Evolutionary conservation across 2,797 vertebrate genomes (phyloP).

Genomic region (Philypnodon macrostomus): DNA sequence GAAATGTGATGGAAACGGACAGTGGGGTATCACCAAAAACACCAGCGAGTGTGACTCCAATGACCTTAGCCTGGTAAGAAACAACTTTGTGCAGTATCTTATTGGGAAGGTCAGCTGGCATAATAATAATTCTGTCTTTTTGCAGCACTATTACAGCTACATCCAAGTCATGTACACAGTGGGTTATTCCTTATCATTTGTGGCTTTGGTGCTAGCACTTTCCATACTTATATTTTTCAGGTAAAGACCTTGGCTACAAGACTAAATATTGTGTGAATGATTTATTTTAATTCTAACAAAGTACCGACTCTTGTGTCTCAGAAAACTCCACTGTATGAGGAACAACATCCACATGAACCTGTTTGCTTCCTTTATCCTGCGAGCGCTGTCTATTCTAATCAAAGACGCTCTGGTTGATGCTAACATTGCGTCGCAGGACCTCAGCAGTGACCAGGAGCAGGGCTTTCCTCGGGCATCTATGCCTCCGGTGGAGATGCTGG

Average conservation of each 20-base stretch:
- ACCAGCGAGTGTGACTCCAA: conserved; percentile 77
- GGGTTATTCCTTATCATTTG: conserved; percentile 87
- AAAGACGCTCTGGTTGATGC: conserved; percentile 83
- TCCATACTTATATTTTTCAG: conserved; percentile 85
- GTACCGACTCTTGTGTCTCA: conserved; percentile 37
- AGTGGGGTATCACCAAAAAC: conserved; percentile 80
- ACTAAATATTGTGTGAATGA: too few relatives aligned
- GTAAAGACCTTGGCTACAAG: conserved; percentile 53
- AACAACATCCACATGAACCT: conserved; percentile 94
- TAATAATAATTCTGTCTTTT: conserved; percentile 18
- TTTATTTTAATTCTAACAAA: too few relatives aligned
- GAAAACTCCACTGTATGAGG: conserved; percentile 87
- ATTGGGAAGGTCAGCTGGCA: background rate
- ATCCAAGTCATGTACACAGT: conserved; percentile 85
- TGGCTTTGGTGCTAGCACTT: conserved; percentile 82
- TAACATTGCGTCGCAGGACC: conserved; percentile 58
- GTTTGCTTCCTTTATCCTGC: conserved; percentile 87
- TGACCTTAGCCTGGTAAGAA: conserved; percentile 60
- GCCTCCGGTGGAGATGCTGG: conserved; percentile 64
- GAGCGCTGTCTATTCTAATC: conserved; percentile 84
- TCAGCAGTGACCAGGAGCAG: conserved; percentile 66
- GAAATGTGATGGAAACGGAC: conserved; percentile 85
- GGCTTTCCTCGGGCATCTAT: conserved; percentile 52
- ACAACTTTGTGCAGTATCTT: background rate
- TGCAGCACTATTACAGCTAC: conserved; percentile 75